These are phyloP conservation scores for Galeruca laticollis DNA, from an alignment of 2,888 invertebrate genomes.

Conservation along the genomic window DNA sequence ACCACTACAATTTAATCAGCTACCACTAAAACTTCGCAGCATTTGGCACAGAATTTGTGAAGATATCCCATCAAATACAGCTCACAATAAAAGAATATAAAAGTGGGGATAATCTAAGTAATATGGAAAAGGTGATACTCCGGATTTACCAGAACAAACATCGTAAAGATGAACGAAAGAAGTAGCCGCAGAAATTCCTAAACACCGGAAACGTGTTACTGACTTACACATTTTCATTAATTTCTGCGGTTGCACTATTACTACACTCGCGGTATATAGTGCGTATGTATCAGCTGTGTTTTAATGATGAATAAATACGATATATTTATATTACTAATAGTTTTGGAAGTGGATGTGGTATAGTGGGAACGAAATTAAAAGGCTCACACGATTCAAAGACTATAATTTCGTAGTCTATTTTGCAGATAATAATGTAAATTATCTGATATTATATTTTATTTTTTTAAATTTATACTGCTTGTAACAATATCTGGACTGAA, in stretches of 20 bases:
- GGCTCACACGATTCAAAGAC: not conserved
- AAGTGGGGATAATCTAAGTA: conserved; percentile 39
- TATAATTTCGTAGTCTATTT: no score
- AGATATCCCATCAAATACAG: conserved; percentile 41
- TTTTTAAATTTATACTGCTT: no score
- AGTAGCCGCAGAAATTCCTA: not conserved
- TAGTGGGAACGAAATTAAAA: not conserved
- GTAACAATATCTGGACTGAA: no score
- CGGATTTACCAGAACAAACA: conserved; percentile 30
- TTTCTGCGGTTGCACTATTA: not conserved
- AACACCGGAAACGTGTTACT: not conserved
- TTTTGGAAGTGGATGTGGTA: not conserved
- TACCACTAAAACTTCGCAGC: not conserved
- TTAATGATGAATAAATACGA: not conserved
- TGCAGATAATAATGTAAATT: no score
- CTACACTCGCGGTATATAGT: not conserved
- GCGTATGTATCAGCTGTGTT: not conserved
- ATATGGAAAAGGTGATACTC: conserved; percentile 7
- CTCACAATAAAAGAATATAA: conserved; percentile 24
- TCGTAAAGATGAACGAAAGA: conserved; percentile 4
- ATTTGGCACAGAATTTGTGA: conserved; percentile 26
- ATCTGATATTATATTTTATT: no score
- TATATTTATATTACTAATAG: not conserved
- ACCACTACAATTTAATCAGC: not conserved
- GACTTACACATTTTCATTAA: not conserved